These are phyloP conservation scores for Stegodyphus mimosarum DNA, from an alignment of 1,140 invertebrate genomes.

Conservation along the genomic window DNA sequence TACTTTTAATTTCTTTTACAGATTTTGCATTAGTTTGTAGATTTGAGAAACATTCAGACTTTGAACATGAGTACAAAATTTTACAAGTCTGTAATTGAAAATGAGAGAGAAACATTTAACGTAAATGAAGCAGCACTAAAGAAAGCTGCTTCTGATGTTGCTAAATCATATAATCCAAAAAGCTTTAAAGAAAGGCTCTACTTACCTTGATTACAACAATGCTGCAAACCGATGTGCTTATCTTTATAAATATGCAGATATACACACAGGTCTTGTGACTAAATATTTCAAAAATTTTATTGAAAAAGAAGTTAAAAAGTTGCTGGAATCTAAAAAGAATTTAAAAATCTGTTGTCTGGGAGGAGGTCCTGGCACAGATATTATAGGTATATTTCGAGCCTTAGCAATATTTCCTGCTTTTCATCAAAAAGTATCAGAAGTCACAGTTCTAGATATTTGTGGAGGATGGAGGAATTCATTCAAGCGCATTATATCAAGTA, in stretches of 20 bases:
- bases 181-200: slow-evolving; percentile 15
- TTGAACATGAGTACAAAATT: background rate
- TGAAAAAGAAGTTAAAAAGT: background rate
- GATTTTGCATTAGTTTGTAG: too few species aligned
- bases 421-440: slow-evolving; percentile 17
- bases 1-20: too few species aligned
- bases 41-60: too few species aligned
- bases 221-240: slow-evolving; percentile 30
- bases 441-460: slow-evolving; percentile 25
- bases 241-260: slow-evolving; percentile 23
- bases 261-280: slow-evolving; percentile 19
- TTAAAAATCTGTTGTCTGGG: slow-evolving; percentile 34
- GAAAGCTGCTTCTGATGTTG: background rate
- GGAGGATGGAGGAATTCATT: slow-evolving; percentile 37
- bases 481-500: background rate
- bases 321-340: background rate
- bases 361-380: slow-evolving; percentile 35
- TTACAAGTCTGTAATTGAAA: slow-evolving; percentile 16
- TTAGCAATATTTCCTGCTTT: background rate
- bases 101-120: slow-evolving; percentile 10
- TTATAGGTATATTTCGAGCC: slow-evolving; percentile 29
- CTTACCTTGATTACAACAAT: slow-evolving; percentile 25
- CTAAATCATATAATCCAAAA: background rate
- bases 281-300: slow-evolving; percentile 22
- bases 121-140: background rate